Conservation (phyloP, 2,797 vertebrate species). For the Fundulus diaphanus region DNA sequence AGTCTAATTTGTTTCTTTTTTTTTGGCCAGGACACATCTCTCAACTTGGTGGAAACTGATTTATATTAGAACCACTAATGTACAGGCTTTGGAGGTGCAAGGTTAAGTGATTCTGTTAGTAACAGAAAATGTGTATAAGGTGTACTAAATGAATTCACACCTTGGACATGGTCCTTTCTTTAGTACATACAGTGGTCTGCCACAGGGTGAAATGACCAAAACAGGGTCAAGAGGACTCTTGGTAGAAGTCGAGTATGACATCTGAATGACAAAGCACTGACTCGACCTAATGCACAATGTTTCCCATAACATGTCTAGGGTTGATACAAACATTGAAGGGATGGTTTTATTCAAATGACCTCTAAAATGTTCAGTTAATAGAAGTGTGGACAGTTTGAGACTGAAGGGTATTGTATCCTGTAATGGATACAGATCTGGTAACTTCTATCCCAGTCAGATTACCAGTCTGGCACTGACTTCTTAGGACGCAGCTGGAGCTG, state of each 20-base stretch:
- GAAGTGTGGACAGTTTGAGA: conserved; percentile 57
- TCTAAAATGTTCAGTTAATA: conserved; percentile 55
- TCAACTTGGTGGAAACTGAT: conserved; percentile 53
- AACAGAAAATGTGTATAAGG: conserved; percentile 27
- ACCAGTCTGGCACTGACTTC: conserved; percentile 68
- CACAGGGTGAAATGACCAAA: conserved; percentile 14
- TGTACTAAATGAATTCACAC: conserved; percentile 26
- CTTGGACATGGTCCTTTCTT: conserved; percentile 16
- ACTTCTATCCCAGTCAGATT: conserved; percentile 71
- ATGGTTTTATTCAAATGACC: conserved; percentile 48
- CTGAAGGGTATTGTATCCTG: conserved; percentile 66
- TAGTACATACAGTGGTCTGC: not conserved
- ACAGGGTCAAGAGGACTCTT: conserved; percentile 9
- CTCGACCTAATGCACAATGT: conserved; percentile 15
- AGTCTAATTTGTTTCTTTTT: conserved; percentile 18
- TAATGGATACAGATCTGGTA: conserved; percentile 72
- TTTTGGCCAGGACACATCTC: conserved; percentile 52
- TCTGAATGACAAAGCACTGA: conserved; percentile 22
- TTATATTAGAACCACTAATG: conserved; percentile 55
- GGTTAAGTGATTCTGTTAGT: conserved; percentile 28
- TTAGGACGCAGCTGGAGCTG: conserved; percentile 73
- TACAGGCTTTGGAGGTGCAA: conserved; percentile 28
- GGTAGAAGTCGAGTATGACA: conserved; percentile 1
- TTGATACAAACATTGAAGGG: conserved; percentile 10
- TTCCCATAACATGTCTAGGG: conserved; percentile 1